These are phyloP conservation scores for Heteromormyrus szaboi DNA, from an alignment of 2,797 vertebrate species.

Conservation along the genomic window DNA sequence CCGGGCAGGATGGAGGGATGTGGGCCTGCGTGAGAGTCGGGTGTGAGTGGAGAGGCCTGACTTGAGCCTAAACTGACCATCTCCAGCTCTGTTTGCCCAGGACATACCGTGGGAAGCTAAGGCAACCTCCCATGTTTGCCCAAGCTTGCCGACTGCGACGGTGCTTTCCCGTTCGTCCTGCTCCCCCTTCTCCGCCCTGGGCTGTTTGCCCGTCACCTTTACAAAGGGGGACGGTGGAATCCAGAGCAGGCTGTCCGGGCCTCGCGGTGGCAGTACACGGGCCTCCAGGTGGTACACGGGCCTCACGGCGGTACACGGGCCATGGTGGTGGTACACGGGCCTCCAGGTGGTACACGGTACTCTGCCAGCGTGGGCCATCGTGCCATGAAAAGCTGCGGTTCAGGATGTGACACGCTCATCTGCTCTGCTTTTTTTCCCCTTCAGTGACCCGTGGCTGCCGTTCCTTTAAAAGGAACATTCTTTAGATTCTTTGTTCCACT, in stretches of 20 bases:
- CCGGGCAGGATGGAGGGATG: not conserved
- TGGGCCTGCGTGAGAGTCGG: not conserved
- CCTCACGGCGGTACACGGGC: too few species aligned
- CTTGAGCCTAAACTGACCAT: constrained; percentile 50
- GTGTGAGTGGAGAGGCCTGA: constrained; percentile 11
- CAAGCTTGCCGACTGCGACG: constrained; percentile 61
- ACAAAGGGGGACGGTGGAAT: not conserved
- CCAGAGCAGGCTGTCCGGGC: not conserved
- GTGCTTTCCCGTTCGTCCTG: constrained; percentile 46
- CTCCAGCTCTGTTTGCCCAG: constrained; percentile 68
- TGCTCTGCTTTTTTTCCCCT: not conserved
- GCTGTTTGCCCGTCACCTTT: not conserved
- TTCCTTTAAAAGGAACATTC: not conserved
- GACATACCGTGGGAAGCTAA: constrained; percentile 70
- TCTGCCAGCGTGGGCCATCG: not conserved
- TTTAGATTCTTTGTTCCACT: not conserved
- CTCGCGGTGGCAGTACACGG: not conserved
- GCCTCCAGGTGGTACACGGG: not conserved
- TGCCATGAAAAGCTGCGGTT: not conserved
- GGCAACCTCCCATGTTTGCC: constrained; percentile 71
- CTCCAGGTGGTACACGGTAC: not conserved
- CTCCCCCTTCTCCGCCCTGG: not conserved
- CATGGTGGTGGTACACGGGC: too few species aligned
- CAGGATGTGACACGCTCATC: not conserved
- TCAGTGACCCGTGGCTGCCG: not conserved